phyloP scores from a whole-genome alignment of 2,888 invertebrate genomes.

The Boloria euphrosyne region DNA sequence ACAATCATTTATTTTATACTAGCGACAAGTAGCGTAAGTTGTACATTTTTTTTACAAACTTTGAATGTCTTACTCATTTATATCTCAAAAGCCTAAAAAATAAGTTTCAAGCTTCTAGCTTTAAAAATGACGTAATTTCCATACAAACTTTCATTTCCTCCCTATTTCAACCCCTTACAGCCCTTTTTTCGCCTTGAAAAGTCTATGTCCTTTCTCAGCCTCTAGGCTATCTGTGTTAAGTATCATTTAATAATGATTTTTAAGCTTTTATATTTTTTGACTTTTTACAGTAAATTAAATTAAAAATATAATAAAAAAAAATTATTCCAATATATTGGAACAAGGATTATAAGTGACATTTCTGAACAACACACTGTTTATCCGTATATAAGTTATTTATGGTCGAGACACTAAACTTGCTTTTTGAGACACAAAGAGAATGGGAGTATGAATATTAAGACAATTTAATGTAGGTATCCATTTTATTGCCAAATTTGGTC shows the following conservation, averaged over 20 bases:
- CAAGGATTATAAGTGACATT: neutral
- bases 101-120: too few relatives aligned
- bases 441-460: conserved; percentile 25
- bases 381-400: conserved; percentile 18
- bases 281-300: neutral
- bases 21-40: too few relatives aligned
- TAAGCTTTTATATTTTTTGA: neutral
- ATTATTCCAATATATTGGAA: neutral
- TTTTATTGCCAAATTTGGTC: conserved; percentile 19
- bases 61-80: too few relatives aligned
- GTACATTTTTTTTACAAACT: too few relatives aligned
- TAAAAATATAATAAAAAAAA: neutral
- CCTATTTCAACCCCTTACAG: too few relatives aligned
- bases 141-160: too few relatives aligned
- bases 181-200: too few relatives aligned
- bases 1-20: too few relatives aligned
- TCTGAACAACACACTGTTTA: neutral
- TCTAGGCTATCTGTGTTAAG: too few relatives aligned
- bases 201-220: too few relatives aligned
- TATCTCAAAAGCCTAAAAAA: too few relatives aligned
- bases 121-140: too few relatives aligned
- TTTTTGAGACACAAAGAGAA: conserved; percentile 23
- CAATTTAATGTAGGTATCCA: conserved; percentile 9
- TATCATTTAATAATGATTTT: neutral
- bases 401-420: conserved; percentile 18